Evolutionary conservation across 2,888 invertebrate genomes (phyloP), one percentile per base, ranked within the genome.

Genomic region (Drosophila eohydei): DNA sequence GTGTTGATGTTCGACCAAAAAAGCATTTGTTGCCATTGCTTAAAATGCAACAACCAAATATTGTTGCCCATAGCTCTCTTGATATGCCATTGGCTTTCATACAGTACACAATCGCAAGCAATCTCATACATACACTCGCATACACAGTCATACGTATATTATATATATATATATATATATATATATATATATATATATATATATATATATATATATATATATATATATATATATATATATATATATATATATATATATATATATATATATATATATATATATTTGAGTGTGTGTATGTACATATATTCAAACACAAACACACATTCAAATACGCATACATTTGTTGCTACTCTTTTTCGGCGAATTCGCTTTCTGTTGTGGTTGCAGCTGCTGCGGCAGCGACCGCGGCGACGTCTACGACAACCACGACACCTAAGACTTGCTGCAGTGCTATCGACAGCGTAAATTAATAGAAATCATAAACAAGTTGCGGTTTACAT

Each of bases 301-400:
- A 34, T 26, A 26, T 30, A 48, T 48, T n/a, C 14, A 26, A 36
- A 54, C 16, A 66, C 16, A 56, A 34, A 50, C 16, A 54, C 30
- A 32, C 34, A 41, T 28, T 26, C 28, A 50, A 28, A 34, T 32
- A 44, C 41, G 54, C 28, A 52, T 62, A 71, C 71, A 77, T 77
- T 77, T 77, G 80, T 77, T 77, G 76, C 76, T 76, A 59, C 62
- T 65, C 64, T 74, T 78, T 67, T 79, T 73, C 80, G 80, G 75
- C 76, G 76, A 77, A 80, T 74, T 77, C 65, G 40, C 44, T 62
- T 78, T 74, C 56, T 79, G 74, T 79, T 77, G 75, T 77, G 76
- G 70, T 80, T 77, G 77, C 76, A 66, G 70, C 61, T 78, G 78
- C 73, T 51, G 50, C 55, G 59, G 38, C 56, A 21, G 46, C 54